These are phyloP conservation scores for Bovichtus variegatus DNA, from an alignment of 2,797 vertebrate species.

Conservation along the genomic window DNA sequence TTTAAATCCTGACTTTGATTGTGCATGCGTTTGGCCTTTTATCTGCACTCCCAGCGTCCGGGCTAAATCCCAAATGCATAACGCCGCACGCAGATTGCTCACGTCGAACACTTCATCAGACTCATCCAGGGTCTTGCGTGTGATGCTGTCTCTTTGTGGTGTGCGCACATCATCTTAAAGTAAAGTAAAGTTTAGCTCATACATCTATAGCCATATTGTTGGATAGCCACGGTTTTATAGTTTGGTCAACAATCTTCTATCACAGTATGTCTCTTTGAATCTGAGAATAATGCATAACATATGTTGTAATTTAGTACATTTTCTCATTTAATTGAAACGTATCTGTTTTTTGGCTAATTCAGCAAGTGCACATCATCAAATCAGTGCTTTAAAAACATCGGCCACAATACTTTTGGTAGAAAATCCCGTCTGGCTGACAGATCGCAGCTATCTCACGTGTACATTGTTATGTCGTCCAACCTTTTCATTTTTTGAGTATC, in stretches of 20 bases:
- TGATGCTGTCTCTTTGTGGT: conserved; percentile 29
- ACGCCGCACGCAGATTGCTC: conserved; percentile 14
- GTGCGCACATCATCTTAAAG: conserved; percentile 50
- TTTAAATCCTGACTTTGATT: not conserved
- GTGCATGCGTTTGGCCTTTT: not conserved
- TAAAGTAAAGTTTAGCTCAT: conserved; percentile 57
- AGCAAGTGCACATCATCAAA: too few species aligned
- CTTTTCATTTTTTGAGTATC: not conserved
- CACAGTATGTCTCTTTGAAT: too few species aligned
- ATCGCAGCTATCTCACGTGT: not conserved
- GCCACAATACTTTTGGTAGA: too few species aligned
- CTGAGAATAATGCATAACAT: too few species aligned
- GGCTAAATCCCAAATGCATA: not conserved
- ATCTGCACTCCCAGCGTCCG: not conserved
- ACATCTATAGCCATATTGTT: too few species aligned
- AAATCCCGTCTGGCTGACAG: not conserved
- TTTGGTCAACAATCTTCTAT: too few species aligned
- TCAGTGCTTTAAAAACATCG: too few species aligned
- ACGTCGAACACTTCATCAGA: conserved; percentile 43
- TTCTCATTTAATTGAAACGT: too few species aligned
- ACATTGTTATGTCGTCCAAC: not conserved
- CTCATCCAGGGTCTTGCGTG: conserved; percentile 48
- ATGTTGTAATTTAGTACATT: too few species aligned
- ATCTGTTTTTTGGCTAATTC: too few species aligned
- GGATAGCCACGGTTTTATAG: too few species aligned